Evolutionary conservation across 1,140 invertebrate species (phyloP).

Genomic region (Eubasilissa regina): DNA sequence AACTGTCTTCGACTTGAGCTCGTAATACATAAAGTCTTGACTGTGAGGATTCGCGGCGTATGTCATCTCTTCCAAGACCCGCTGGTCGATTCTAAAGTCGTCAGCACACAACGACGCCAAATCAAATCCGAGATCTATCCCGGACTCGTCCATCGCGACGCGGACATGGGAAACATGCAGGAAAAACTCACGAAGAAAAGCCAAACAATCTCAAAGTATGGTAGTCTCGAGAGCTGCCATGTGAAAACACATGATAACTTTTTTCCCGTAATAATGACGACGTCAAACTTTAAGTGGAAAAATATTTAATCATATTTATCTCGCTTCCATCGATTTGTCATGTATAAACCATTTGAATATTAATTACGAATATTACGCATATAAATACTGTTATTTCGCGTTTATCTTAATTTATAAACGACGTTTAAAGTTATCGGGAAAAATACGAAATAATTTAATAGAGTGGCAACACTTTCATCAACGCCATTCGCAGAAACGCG

Average conservation of each 20-base stretch:
- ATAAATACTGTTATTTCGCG: background rate
- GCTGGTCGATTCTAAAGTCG: constrained; percentile 72
- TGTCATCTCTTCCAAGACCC: constrained; percentile 73
- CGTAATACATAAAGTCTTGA: constrained; percentile 78
- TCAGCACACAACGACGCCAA: constrained; percentile 75
- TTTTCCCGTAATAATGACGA: constrained; percentile 44
- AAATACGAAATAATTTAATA: background rate
- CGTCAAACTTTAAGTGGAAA: constrained; percentile 27
- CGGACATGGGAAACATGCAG: constrained; percentile 46
- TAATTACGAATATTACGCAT: background rate
- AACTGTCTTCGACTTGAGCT: constrained; percentile 77
- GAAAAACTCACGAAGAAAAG: constrained; percentile 55
- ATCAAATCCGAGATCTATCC: constrained; percentile 82
- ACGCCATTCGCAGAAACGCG: background rate
- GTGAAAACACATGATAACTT: constrained; percentile 49
- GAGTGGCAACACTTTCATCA: constrained; percentile 21
- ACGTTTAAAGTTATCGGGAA: constrained; percentile 3
- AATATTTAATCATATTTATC: background rate
- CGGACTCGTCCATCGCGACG: constrained; percentile 77
- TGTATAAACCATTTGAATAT: background rate
- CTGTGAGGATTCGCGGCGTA: constrained; percentile 56
- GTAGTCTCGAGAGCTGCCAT: constrained; percentile 34
- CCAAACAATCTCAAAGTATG: constrained; percentile 48
- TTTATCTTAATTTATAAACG: background rate
- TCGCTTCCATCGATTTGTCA: background rate